Conservation (phyloP, 1,140 invertebrate genomes). For the Ostrea edulis region DNA sequence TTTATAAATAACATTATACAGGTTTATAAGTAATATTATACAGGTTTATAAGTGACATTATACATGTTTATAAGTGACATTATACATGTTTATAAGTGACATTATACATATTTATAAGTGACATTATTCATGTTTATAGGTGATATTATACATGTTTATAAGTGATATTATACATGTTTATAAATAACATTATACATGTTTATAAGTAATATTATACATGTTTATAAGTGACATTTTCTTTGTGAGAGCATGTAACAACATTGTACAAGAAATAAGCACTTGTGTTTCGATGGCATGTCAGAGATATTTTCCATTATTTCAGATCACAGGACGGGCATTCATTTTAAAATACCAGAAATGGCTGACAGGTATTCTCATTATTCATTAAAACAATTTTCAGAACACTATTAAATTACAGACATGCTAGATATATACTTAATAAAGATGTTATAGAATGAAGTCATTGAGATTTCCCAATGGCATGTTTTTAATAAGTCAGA, state of each 20-base stretch:
- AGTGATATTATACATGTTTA: not conserved
- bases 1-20: not conserved
- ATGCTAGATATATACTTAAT: not conserved
- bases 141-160: not conserved
- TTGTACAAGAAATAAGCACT: not conserved
- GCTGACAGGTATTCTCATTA: conserved; percentile 77
- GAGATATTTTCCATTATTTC: conserved; percentile 48
- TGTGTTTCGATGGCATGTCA: not conserved
- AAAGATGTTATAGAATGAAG: not conserved
- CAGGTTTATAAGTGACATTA: not conserved
- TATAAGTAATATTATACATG: not conserved
- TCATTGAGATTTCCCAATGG: too few species aligned
- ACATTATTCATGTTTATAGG: too few species aligned
- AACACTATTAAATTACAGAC: not conserved
- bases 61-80: not conserved
- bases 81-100: not conserved
- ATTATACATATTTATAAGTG: too few species aligned
- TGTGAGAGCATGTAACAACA: not conserved
- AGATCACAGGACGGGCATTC: conserved; percentile 87
- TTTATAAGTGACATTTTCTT: not conserved
- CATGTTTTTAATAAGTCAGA: too few species aligned
- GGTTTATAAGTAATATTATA: not conserved
- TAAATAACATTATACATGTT: too few species aligned
- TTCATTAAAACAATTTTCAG: not conserved
- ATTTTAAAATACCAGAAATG: conserved; percentile 93